Evolutionary conservation across 2,888 invertebrate genomes (phyloP), one percentile per base, ranked within the genome.

Genomic region (Coenonympha glycerion): DNA sequence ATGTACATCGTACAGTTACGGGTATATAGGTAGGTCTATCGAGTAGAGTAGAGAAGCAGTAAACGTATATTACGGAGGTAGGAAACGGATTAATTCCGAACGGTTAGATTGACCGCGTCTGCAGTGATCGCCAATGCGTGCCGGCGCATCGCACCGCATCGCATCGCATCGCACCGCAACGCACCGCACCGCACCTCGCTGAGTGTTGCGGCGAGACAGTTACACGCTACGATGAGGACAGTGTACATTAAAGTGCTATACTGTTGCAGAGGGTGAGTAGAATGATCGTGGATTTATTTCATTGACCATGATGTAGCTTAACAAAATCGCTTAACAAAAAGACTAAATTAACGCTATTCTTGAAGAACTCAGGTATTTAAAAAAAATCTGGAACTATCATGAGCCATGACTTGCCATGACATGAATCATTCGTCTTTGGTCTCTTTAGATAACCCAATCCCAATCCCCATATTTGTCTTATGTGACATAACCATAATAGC

Each of bases 11-110:
- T n/a, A n/a, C n/a, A n/a, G n/a, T n/a, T n/a, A n/a, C 16, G 24
- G 15, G 16, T 39, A 9, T 11, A 21, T 16, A 4, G 39, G 13
- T 31, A 11, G 31, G n/a, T n/a, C 15, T 31, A 16, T 31, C 8
- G 31, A 15, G 13, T 31, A 37, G 11, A 15, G 22, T 21, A 16
- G n/a, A n/a, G n/a, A n/a, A n/a, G n/a, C n/a, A n/a, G n/a, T n/a
- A n/a, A n/a, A n/a, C n/a, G n/a, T n/a, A n/a, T n/a, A n/a, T n/a
- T n/a, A n/a, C n/a, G n/a, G n/a, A n/a, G n/a, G n/a, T n/a, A 24
- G 15, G 40, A 40, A 40, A 24, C 16, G 40, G 24, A 40, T 40
- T 40, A 24, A 40, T 40, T 40, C 26, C 28, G n/a, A 40, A 9
- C n/a, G 40, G 18, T 40, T 18, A 16, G 3, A 3, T 18, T 9